phyloP scores from a whole-genome alignment of 2,113 vertebrate species.

The Ailuropoda melanoleuca region DNA sequence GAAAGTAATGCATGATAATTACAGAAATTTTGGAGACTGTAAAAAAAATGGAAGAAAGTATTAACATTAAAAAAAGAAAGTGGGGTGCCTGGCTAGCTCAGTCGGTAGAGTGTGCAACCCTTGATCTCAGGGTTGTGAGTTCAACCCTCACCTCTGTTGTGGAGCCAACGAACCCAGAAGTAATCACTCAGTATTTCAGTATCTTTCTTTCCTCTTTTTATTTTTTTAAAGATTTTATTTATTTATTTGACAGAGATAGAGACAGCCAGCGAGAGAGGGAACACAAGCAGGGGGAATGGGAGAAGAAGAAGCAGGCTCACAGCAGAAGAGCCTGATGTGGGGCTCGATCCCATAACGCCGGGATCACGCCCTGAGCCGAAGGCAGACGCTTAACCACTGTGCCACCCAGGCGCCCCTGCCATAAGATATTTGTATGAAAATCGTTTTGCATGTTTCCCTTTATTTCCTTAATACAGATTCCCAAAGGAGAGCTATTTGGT shows the following conservation, averaged over 20 bases:
- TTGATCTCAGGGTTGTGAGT: neutral
- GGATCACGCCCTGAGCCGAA: too few relatives aligned
- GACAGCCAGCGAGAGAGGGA: too few relatives aligned
- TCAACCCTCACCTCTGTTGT: neutral
- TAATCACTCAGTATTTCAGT: neutral
- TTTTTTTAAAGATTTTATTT: too few relatives aligned
- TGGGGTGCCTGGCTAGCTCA: neutral
- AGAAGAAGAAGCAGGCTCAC: too few relatives aligned
- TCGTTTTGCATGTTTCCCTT: neutral
- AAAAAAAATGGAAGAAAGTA: neutral
- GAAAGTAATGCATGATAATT: neutral
- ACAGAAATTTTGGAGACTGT: neutral
- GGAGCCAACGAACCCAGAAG: neutral
- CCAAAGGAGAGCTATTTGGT: neutral
- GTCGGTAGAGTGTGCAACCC: neutral
- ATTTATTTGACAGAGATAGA: too few relatives aligned
- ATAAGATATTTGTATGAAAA: neutral
- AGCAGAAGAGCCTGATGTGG: too few relatives aligned
- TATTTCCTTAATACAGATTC: neutral
- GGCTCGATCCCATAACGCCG: too few relatives aligned
- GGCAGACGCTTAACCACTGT: too few relatives aligned
- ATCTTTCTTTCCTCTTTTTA: neutral
- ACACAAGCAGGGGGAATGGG: too few relatives aligned
- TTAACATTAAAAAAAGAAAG: neutral
- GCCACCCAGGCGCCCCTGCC: too few relatives aligned